phyloP scores from a whole-genome alignment of 2,888 invertebrate species.

The Pemphredon lugubris region DNA sequence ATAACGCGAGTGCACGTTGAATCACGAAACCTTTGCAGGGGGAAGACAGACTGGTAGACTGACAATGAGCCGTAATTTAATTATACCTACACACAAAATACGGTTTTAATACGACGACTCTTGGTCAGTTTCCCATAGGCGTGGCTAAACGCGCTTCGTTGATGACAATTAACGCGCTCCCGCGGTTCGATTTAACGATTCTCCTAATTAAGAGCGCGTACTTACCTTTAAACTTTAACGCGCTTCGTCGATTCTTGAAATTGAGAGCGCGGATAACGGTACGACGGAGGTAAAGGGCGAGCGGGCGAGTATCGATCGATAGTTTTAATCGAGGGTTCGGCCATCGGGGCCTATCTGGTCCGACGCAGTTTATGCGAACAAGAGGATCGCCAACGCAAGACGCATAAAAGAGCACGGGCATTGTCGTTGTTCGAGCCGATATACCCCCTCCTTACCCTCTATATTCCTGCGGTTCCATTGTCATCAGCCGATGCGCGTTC shows the following conservation, averaged over 20 bases:
- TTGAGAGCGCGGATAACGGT: background rate
- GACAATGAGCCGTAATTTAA: slow-evolving; percentile 30
- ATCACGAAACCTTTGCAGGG: slow-evolving; percentile 42
- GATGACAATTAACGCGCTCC: slow-evolving; percentile 19
- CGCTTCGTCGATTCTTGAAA: too few relatives aligned
- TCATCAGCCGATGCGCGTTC: slow-evolving; percentile 42
- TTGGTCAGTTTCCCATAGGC: background rate
- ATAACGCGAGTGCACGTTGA: slow-evolving; percentile 46
- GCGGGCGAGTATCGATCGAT: slow-evolving; percentile 60
- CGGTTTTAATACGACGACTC: slow-evolving; percentile 9
- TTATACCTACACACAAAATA: slow-evolving; percentile 16
- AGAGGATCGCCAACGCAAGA: slow-evolving; percentile 72
- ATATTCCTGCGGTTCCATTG: slow-evolving; percentile 50
- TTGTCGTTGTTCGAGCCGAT: slow-evolving; percentile 60
- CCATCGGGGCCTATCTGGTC: slow-evolving; percentile 67
- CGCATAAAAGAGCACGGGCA: slow-evolving; percentile 68
- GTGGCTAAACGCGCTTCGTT: slow-evolving; percentile 6
- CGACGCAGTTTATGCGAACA: slow-evolving; percentile 68
- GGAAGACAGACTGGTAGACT: slow-evolving; percentile 28
- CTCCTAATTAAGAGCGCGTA: background rate
- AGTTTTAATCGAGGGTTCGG: slow-evolving; percentile 69
- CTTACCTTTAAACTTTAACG: background rate
- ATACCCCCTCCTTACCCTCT: slow-evolving; percentile 42
- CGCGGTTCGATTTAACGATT: slow-evolving; percentile 5
- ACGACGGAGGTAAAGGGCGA: slow-evolving; percentile 29